Conservation (phyloP, 2,888 invertebrate genomes). For the Volucella inflata region DNA sequence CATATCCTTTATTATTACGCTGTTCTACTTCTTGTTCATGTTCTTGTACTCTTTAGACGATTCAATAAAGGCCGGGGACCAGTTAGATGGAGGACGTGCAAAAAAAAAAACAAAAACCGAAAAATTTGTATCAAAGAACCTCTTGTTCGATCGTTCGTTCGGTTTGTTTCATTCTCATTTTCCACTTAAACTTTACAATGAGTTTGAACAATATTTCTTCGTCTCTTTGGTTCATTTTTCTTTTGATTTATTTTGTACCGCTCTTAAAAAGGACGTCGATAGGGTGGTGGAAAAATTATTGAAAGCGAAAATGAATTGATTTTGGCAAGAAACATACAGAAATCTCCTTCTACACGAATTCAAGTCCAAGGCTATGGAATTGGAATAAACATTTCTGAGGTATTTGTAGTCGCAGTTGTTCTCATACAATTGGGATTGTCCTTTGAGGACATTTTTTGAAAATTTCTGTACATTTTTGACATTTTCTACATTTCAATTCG, state of each 20-base stretch:
- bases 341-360: constrained; percentile 24
- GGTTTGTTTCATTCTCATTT: constrained; percentile 74
- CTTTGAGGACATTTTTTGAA: constrained; percentile 46
- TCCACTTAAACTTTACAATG: constrained; percentile 72
- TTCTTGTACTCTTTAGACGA: constrained; percentile 37
- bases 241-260: not conserved
- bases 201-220: constrained; percentile 20
- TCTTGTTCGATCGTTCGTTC: constrained; percentile 55
- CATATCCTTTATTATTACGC: constrained; percentile 71
- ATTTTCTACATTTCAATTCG: constrained; percentile 54
- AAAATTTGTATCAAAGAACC: constrained; percentile 65
- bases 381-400: constrained; percentile 55
- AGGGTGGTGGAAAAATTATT: constrained; percentile 49
- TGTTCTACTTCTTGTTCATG: constrained; percentile 50
- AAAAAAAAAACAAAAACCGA: not conserved
- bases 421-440: constrained; percentile 36
- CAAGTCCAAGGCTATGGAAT: constrained; percentile 53
- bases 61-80: constrained; percentile 41
- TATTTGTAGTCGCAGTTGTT: constrained; percentile 36
- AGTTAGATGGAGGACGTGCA: not conserved
- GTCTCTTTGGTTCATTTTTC: not conserved
- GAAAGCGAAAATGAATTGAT: constrained; percentile 74
- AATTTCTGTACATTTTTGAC: not conserved
- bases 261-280: constrained; percentile 32
- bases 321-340: constrained; percentile 42